Conservation (phyloP, 2,113 vertebrate species). For the Coptodon bakossiorum region DNA sequence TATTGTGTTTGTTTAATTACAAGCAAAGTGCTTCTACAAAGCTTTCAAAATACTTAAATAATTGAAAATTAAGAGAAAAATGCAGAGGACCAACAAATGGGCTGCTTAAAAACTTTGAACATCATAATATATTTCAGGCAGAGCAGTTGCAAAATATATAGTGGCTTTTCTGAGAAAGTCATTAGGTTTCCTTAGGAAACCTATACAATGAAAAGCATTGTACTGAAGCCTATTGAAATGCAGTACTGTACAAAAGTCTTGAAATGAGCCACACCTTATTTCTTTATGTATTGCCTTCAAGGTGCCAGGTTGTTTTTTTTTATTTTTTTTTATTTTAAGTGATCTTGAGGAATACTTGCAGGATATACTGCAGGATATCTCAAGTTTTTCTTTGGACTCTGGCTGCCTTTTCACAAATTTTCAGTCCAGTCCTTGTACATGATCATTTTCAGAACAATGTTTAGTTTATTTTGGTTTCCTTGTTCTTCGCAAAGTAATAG, state of each 20-base stretch:
- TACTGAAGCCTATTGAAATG: not conserved
- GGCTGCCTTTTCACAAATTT: not conserved
- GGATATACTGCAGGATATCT: not conserved
- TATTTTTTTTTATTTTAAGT: not conserved
- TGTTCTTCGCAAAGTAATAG: not conserved
- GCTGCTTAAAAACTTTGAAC: not conserved
- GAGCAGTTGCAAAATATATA: not conserved
- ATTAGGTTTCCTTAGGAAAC: not conserved
- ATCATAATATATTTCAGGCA: too few species aligned
- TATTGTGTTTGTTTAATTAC: not conserved
- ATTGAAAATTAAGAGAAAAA: not conserved
- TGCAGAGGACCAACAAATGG: not conserved
- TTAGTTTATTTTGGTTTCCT: not conserved
- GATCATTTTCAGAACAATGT: not conserved
- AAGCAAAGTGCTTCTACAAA: not conserved
- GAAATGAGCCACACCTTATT: not conserved
- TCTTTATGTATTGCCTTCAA: not conserved
- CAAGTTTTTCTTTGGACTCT: not conserved
- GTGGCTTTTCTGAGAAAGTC: not conserved
- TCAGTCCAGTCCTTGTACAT: not conserved
- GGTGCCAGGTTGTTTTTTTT: not conserved
- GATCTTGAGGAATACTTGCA: not conserved
- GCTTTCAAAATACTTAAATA: not conserved
- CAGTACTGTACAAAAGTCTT: not conserved
- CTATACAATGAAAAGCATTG: not conserved